Conservation (phyloP, 2,113 vertebrate genomes). For the Aptenodytes forsteri region DNA sequence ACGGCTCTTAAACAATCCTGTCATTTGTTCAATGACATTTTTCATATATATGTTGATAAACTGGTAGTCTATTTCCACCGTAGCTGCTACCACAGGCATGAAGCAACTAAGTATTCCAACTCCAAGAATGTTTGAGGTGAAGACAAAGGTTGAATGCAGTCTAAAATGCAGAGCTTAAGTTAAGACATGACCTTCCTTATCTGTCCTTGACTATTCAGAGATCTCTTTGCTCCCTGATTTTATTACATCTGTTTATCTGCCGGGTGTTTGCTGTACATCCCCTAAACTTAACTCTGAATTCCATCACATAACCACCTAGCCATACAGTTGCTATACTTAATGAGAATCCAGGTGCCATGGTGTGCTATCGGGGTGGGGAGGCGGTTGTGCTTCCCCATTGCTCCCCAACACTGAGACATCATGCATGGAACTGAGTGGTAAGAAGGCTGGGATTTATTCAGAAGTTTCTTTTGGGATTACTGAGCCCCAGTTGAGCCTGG, state of each 20-base stretch:
- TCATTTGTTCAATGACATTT: not conserved
- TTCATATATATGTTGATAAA: not conserved
- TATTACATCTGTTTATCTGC: not conserved
- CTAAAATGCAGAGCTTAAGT: not conserved
- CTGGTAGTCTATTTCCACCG: accelerated
- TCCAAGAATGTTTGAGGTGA: not conserved
- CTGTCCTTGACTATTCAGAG: not conserved
- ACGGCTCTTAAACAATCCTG: not conserved
- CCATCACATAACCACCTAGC: not conserved
- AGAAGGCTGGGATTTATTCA: not conserved
- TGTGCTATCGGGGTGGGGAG: accelerated
- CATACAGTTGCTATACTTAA: not conserved
- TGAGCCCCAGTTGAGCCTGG: not conserved
- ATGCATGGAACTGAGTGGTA: not conserved
- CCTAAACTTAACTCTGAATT: not conserved
- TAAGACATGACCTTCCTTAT: not conserved
- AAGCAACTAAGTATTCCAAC: not conserved
- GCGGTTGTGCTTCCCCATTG: not conserved
- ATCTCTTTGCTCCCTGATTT: not conserved
- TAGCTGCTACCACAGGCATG: not conserved
- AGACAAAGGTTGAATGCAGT: not conserved
- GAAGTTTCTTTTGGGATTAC: not conserved
- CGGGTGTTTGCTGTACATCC: not conserved
- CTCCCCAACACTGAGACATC: not conserved
- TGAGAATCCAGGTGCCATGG: not conserved